These are phyloP conservation scores for Schrankia costaestrigalis DNA, from an alignment of 2,888 invertebrate species.

Conservation along the genomic window DNA sequence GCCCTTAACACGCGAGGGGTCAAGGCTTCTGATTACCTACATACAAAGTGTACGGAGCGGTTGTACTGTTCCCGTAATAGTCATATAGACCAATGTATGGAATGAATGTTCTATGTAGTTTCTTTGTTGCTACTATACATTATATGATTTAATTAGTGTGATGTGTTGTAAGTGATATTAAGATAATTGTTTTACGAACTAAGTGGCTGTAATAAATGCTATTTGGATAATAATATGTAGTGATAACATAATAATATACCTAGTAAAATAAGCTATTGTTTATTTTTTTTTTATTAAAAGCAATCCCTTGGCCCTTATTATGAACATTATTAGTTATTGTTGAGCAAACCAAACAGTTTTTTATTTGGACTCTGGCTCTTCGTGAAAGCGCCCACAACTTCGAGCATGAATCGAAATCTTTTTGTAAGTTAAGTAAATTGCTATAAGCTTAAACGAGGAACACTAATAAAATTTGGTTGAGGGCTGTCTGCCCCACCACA, in stretches of 20 bases:
- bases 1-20: conserved; percentile 60
- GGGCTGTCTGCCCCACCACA: too few relatives aligned
- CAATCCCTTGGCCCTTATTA: too few relatives aligned
- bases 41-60: conserved; percentile 5
- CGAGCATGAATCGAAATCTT: too few relatives aligned
- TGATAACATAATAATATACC: conserved; percentile 1
- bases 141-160: conserved; percentile 45
- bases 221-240: not conserved
- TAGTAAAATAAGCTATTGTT: too few relatives aligned
- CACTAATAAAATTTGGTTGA: too few relatives aligned
- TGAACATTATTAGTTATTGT: too few relatives aligned
- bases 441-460: too few relatives aligned
- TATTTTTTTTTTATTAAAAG: too few relatives aligned
- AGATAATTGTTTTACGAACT: conserved; percentile 19
- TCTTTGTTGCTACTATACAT: conserved; percentile 22
- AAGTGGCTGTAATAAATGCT: conserved; percentile 8
- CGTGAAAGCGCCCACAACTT: too few relatives aligned
- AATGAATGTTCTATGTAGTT: conserved; percentile 49
- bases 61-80: conserved; percentile 45
- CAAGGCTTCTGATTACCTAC: conserved; percentile 48
- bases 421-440: too few relatives aligned
- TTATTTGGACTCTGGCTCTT: too few relatives aligned
- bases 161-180: conserved; percentile 26
- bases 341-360: too few relatives aligned
- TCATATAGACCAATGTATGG: conserved; percentile 64